Evolutionary conservation across 2,797 vertebrate genomes (phyloP), one percentile per base, ranked within the genome.

Genomic region (Poeciliopsis infans): DNA sequence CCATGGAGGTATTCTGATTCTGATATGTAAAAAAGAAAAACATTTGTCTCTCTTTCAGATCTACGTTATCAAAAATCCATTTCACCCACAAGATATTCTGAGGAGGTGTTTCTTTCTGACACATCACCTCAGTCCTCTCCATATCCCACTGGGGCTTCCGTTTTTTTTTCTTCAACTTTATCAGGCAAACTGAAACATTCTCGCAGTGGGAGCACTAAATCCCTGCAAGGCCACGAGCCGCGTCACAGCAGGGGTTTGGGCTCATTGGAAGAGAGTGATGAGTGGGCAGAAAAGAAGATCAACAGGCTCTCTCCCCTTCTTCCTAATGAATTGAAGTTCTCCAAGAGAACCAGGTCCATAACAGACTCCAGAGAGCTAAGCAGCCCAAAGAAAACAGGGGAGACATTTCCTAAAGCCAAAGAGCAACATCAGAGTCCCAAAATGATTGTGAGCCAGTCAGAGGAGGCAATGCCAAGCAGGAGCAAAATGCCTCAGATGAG

Each of bases 111-210:
- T 86, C 92, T 92, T 91, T 96, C 96, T 82, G 95, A 97, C 91
- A 94, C 97, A 64, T 94, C 95, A 86, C 93, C 94, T 76, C 84
- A 83, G 94, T 90, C 95, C 95, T 85, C 94, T 94, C 94, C 96
- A 93, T 94, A 95, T 90, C 88, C 95, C 88, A 82, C 93, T 74
- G 85, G 95, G 92, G 90, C 94, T 94, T 89, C 96, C 92, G 78
- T 76, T 87, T 92, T 91, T 78, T 92, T 94, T 91, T 90, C 89
- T 86, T 92, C 94, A 93, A 89, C 94, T 81, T 69, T 88, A 84
- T 92, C 95, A 84, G 85, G 94, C 87, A 93, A 88, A 89, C 85
- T 84, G 78, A 96, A 94, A 93, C 96, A 96, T 89, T 90, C 94
- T 91, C 90, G 82, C 87, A 91, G 61, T 51, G 93, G 94, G 94